These are phyloP conservation scores for Centropus unirufus DNA, from an alignment of 2,113 vertebrate species.

Conservation along the genomic window DNA sequence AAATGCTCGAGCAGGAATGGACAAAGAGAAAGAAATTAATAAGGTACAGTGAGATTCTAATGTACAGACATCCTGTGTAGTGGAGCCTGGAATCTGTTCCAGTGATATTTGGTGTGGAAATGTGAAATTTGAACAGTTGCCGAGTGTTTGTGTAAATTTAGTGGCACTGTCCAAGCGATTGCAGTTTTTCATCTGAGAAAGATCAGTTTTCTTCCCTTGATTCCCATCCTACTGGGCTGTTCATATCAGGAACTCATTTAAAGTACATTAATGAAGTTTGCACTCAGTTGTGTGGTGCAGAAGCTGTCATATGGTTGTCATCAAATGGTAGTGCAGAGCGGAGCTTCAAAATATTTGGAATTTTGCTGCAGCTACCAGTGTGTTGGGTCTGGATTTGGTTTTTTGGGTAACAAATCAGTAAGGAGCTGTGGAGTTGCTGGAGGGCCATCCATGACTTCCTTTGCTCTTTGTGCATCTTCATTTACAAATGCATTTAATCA, in stretches of 20 bases:
- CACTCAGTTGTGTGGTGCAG: neutral
- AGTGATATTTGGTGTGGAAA: neutral
- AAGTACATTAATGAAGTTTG: neutral
- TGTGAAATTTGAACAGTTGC: neutral
- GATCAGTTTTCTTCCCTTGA: neutral
- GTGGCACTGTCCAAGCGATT: neutral
- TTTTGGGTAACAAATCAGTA: neutral
- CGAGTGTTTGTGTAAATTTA: neutral
- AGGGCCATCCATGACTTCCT: neutral
- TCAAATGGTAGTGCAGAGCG: neutral
- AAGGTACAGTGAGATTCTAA: neutral
- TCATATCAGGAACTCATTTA: constrained; percentile 23
- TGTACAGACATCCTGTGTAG: neutral
- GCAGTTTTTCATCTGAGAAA: neutral
- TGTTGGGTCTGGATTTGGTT: neutral
- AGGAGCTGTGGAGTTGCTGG: neutral
- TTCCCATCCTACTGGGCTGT: neutral
- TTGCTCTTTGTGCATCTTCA: neutral
- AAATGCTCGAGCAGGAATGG: neutral
- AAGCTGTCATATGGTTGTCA: neutral
- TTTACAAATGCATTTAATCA: neutral
- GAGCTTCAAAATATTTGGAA: neutral
- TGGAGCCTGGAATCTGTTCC: neutral
- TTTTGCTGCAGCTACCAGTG: neutral
- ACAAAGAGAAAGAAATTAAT: neutral